Evolutionary conservation across 2,113 vertebrate species (phyloP).

Genomic region (Coptodon bakossiorum): DNA sequence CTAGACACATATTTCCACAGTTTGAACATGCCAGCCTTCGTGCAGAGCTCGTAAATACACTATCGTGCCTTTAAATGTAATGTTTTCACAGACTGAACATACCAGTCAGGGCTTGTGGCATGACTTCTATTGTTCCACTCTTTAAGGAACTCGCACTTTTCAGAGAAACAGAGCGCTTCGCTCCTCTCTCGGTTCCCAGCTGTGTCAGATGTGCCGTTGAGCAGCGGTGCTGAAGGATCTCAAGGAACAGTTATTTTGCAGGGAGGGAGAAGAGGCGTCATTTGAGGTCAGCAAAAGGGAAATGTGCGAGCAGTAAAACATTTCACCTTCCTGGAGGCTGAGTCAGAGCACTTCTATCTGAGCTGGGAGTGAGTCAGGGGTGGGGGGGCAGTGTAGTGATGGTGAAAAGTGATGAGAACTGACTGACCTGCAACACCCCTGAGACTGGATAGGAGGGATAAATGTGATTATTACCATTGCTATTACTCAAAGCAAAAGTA

Average conservation of each 20-base stretch:
- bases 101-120: slow-evolving; percentile 14
- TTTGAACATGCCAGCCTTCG: slow-evolving; percentile 2
- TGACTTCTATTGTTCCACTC: slow-evolving; percentile 10
- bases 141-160: slow-evolving; percentile 4
- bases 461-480: neutral
- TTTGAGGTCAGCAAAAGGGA: slow-evolving; percentile 48
- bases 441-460: neutral
- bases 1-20: slow-evolving; percentile 11
- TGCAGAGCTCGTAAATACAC: neutral
- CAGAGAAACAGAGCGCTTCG: slow-evolving; percentile 33
- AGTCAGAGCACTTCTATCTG: slow-evolving; percentile 29
- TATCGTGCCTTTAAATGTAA: neutral
- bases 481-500: neutral
- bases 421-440: neutral
- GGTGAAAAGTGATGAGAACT: neutral
- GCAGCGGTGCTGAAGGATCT: slow-evolving; percentile 60
- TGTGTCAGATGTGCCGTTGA: slow-evolving; percentile 48
- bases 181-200: slow-evolving; percentile 32
- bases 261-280: slow-evolving; percentile 47
- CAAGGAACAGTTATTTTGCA: slow-evolving; percentile 59
- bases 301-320: slow-evolving; percentile 55
- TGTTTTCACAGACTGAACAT: slow-evolving; percentile 17
- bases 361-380: neutral
- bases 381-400: neutral
- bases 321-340: slow-evolving; percentile 52